Percentiles rank a stretch among this genome's conserved stretches.
Conservation (phyloP, 2,888 invertebrate genomes). For the Ellobium chinense region DNA sequence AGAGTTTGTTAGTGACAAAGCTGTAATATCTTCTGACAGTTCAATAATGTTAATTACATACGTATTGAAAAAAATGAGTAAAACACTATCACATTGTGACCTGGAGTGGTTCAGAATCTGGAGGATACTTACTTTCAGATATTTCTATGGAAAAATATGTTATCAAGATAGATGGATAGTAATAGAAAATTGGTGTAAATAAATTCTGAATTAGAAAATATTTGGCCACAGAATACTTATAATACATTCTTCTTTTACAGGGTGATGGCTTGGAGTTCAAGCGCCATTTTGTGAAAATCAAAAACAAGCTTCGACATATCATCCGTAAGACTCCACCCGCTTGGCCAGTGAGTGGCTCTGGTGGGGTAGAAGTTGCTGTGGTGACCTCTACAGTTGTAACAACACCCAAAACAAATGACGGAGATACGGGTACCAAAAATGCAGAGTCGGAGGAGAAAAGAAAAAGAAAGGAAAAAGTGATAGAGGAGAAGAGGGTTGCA, state of each 20-base stretch:
- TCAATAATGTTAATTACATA: no score
- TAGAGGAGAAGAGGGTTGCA: background rate
- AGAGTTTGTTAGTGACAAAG: no score
- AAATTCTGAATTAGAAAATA: no score
- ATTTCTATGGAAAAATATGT: no score
- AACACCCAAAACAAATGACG: background rate
- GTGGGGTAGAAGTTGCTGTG: background rate
- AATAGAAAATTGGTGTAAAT: no score
- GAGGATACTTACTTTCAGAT: no score
- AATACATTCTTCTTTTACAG: slow-evolving; percentile 81
- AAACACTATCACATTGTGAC: no score
- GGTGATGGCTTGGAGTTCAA: slow-evolving; percentile 97
- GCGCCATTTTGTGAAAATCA: slow-evolving; percentile 89
- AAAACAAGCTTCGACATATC: slow-evolving; percentile 81
- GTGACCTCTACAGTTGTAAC: background rate
- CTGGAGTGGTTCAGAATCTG: no score
- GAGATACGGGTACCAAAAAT: background rate
- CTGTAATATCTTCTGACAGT: no score
- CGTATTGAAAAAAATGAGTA: no score
- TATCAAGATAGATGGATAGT: no score
- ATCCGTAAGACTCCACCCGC: slow-evolving; percentile 76
- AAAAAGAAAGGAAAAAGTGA: background rate
- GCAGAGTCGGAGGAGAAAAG: background rate
- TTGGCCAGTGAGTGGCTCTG: slow-evolving; percentile 51
- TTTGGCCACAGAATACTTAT: no score